Conservation (phyloP, 2,113 vertebrate species). For the Addax nasomaculatus region DNA sequence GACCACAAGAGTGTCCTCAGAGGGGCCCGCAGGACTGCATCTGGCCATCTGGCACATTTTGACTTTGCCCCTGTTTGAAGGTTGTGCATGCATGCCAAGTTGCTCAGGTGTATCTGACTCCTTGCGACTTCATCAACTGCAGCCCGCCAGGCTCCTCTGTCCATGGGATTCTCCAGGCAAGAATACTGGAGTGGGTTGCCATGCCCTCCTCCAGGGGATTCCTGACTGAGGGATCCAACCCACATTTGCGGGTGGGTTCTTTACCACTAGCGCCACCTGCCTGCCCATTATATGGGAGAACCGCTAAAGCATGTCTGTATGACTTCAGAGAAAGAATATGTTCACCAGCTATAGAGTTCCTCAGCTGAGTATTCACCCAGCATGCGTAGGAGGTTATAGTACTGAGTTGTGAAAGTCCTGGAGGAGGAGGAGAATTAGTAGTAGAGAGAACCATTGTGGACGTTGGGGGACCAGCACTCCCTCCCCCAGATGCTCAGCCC, state of each 20-base stretch:
- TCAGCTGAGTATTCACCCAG: no score
- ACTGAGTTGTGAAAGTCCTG: background rate
- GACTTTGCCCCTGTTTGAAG: background rate
- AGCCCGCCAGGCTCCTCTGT: background rate
- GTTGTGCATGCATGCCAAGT: background rate
- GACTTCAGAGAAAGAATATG: background rate
- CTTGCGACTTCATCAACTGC: background rate
- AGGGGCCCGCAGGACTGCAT: background rate
- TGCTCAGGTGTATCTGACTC: background rate
- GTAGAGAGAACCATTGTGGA: background rate
- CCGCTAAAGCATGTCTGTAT: background rate
- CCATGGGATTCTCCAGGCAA: background rate
- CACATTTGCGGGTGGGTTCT: background rate
- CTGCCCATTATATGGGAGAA: background rate
- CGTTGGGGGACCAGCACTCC: background rate
- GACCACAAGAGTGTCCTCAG: background rate
- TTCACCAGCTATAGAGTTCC: background rate
- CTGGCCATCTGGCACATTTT: background rate
- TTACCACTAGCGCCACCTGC: background rate
- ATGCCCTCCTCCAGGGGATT: background rate
- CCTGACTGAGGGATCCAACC: background rate
- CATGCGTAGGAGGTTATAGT: background rate
- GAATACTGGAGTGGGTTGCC: background rate
- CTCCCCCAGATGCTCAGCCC: background rate
- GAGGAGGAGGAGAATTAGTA: background rate